These are phyloP conservation scores for Parascotia fuliginaria DNA, from an alignment of 2,888 invertebrate genomes.

Conservation along the genomic window DNA sequence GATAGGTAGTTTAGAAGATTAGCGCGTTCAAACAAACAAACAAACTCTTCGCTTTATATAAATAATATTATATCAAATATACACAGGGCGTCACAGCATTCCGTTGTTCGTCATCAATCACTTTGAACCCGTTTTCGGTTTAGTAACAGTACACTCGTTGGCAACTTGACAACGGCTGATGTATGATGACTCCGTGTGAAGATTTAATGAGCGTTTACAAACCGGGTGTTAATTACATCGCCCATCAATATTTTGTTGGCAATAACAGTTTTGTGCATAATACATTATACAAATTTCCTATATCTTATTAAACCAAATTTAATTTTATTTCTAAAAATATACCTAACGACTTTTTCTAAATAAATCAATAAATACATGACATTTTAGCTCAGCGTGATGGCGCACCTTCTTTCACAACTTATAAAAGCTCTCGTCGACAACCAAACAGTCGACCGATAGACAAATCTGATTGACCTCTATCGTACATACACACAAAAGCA, in stretches of 20 bases:
- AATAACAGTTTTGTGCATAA: conserved; percentile 39
- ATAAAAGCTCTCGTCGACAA: conserved; percentile 20
- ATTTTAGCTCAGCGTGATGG: conserved; percentile 29
- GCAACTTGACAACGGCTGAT: conserved; percentile 45
- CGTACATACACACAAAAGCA: conserved; percentile 35
- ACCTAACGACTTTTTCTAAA: conserved; percentile 2
- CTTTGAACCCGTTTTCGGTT: conserved; percentile 32
- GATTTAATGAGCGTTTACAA: conserved; percentile 33
- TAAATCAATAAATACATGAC: conserved; percentile 28
- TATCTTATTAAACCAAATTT: conserved; percentile 6
- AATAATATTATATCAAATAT: conserved; percentile 24
- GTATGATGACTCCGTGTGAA: conserved; percentile 35
- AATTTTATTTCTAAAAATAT: conserved; percentile 10
- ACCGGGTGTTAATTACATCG: conserved; percentile 31
- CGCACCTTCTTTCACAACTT: conserved; percentile 20
- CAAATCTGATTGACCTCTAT: conserved; percentile 21
- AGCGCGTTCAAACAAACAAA: too few relatives aligned
- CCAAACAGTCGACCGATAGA: conserved; percentile 14
- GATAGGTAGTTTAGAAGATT: too few relatives aligned
- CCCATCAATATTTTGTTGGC: conserved; percentile 36
- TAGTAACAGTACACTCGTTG: conserved; percentile 35
- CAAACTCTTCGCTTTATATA: too few relatives aligned
- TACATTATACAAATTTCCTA: conserved; percentile 10
- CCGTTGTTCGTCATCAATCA: conserved; percentile 30
- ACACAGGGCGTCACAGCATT: conserved; percentile 8